Conservation (phyloP, 2,113 vertebrate genomes). For the Hippocampus comes region DNA sequence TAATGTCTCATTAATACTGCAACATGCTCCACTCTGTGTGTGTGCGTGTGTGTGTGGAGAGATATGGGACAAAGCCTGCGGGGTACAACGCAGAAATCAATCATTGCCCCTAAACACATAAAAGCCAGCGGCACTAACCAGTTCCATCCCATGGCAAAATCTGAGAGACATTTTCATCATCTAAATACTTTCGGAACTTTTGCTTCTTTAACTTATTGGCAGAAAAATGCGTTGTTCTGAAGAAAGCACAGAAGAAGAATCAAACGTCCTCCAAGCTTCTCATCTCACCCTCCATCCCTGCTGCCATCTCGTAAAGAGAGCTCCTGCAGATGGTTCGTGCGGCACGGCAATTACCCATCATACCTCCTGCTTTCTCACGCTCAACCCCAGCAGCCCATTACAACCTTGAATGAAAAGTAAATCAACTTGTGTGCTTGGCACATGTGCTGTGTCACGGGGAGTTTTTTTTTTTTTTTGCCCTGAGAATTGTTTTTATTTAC, state of each 20-base stretch:
- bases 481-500: constrained; percentile 69
- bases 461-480: constrained; percentile 52
- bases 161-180: constrained; percentile 55
- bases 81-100: constrained; percentile 70
- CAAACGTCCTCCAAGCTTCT: constrained; percentile 34
- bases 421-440: constrained; percentile 36
- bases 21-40: constrained; percentile 54
- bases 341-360: constrained; percentile 67
- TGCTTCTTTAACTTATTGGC: not conserved
- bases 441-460: constrained; percentile 65
- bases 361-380: constrained; percentile 63
- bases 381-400: constrained; percentile 57
- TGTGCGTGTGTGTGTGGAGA: constrained; percentile 27
- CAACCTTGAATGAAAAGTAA: constrained; percentile 50
- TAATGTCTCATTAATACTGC: constrained; percentile 77
- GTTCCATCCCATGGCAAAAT: constrained; percentile 33
- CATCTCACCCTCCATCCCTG: constrained; percentile 18
- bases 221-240: constrained; percentile 1
- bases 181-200: not conserved
- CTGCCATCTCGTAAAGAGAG: constrained; percentile 55
- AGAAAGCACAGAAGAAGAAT: constrained; percentile 12
- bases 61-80: constrained; percentile 62
- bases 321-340: constrained; percentile 65
- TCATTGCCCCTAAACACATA: constrained; percentile 69
- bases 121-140: constrained; percentile 55